phyloP scores from a whole-genome alignment of 2,888 invertebrate species.

The Nephrotoma appendiculata region DNA sequence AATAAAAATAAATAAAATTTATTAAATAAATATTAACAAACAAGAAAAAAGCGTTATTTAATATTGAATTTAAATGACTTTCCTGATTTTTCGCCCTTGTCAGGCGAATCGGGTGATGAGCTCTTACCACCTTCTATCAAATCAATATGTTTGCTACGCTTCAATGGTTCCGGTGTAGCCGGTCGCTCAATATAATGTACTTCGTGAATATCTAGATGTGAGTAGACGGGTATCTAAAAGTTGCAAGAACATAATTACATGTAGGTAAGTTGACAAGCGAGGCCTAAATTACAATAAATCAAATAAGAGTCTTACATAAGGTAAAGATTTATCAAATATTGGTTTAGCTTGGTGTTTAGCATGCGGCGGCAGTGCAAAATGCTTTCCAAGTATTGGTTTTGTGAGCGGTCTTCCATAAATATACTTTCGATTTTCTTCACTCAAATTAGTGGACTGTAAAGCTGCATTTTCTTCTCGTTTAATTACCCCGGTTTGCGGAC shows the following conservation, averaged over 20 bases:
- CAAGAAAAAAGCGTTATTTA: not conserved
- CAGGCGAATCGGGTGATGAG: not conserved
- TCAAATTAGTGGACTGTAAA: not conserved
- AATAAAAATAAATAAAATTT: not conserved
- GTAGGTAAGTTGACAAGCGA: not conserved
- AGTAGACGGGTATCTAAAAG: constrained; percentile 51
- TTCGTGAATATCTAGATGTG: constrained; percentile 47
- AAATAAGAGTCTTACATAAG: constrained; percentile 29
- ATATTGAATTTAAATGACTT: constrained; percentile 1
- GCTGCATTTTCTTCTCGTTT: constrained; percentile 25
- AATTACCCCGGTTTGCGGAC: constrained; percentile 21
- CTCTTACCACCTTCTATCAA: constrained; percentile 14
- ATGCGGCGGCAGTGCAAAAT: constrained; percentile 39
- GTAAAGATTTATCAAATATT: constrained; percentile 44
- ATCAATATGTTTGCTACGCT: constrained; percentile 24
- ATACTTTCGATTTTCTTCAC: constrained; percentile 25
- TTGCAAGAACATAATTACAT: not conserved
- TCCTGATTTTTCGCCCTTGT: not conserved
- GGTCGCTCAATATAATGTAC: constrained; percentile 41
- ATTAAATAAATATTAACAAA: not conserved
- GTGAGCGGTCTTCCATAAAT: constrained; percentile 40
- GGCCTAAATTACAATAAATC: not conserved
- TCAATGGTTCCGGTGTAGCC: constrained; percentile 38
- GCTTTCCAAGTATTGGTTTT: constrained; percentile 42
- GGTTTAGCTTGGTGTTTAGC: constrained; percentile 36